phyloP scores from a whole-genome alignment of 2,797 vertebrate genomes.

The Mormyrops boulengeri region DNA sequence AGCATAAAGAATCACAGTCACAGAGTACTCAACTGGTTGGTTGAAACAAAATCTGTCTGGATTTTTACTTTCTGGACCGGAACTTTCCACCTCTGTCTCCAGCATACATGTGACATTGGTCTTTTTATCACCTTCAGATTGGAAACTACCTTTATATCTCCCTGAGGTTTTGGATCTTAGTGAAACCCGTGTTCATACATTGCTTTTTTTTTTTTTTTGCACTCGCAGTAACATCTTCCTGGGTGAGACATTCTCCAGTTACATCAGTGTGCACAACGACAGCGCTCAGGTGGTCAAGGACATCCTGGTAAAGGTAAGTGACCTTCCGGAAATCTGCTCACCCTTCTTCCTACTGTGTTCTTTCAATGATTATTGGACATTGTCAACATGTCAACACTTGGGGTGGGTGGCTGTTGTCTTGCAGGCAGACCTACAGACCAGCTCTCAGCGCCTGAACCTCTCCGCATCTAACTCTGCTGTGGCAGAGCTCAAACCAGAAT shows the following conservation, averaged over 20 bases:
- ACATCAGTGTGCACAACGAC: conserved; percentile 98
- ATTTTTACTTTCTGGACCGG: not conserved
- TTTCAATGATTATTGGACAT: not conserved
- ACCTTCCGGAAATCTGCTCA: not conserved
- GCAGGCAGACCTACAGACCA: conserved; percentile 96
- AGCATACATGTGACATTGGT: not conserved
- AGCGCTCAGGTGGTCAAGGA: conserved; percentile 93
- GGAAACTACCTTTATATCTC: not conserved
- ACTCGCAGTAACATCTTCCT: conserved; percentile 88
- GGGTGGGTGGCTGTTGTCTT: not conserved
- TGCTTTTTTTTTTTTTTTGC: not conserved
- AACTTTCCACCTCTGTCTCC: not conserved
- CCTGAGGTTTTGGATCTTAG: not conserved
- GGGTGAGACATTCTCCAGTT: conserved; percentile 97
- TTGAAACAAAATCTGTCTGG: not conserved
- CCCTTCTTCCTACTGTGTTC: not conserved
- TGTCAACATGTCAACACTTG: not conserved
- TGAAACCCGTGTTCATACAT: not conserved
- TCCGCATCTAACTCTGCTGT: conserved; percentile 89
- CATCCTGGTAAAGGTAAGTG: conserved; percentile 87
- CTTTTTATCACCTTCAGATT: not conserved
- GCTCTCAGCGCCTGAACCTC: conserved; percentile 93
- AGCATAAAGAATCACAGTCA: not conserved
- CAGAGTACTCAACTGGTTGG: not conserved
- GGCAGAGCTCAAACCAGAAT: conserved; percentile 84